phyloP scores from a whole-genome alignment of 1,140 invertebrate species.

The Neelides sp. region DNA sequence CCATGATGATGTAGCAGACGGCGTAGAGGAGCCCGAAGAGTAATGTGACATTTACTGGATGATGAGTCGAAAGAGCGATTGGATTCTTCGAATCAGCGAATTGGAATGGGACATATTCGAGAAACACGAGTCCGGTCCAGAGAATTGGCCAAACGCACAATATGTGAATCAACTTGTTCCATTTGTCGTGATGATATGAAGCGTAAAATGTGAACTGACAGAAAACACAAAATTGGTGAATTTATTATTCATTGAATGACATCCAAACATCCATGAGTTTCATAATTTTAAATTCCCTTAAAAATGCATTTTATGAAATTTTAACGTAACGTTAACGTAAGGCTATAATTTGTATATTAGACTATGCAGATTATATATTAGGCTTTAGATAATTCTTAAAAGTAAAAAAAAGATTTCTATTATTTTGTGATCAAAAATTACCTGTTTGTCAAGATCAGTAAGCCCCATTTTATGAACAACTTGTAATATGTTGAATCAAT shows the following conservation, averaged over 20 bases:
- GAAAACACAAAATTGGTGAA: neutral
- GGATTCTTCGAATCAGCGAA: conserved; percentile 9
- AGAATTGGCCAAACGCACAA: conserved; percentile 32
- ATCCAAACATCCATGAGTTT: neutral
- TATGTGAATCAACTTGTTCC: conserved; percentile 31
- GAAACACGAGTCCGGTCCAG: conserved; percentile 25
- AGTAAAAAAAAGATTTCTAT: too few relatives aligned
- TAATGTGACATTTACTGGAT: conserved; percentile 28
- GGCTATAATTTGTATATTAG: too few relatives aligned
- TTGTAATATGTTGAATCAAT: too few relatives aligned
- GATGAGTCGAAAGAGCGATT: conserved; percentile 4
- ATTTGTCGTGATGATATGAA: conserved; percentile 27
- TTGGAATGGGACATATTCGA: conserved; percentile 19
- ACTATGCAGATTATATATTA: too few relatives aligned
- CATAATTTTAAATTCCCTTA: neutral
- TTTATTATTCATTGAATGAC: neutral
- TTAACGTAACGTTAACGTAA: too few relatives aligned
- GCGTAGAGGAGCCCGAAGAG: conserved; percentile 22
- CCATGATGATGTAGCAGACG: conserved; percentile 20
- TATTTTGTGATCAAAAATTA: too few relatives aligned
- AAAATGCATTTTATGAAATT: neutral
- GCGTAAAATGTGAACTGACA: conserved; percentile 31
- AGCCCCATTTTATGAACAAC: too few relatives aligned
- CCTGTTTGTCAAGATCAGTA: too few relatives aligned
- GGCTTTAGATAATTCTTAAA: too few relatives aligned